These are phyloP conservation scores for Geodia barretti DNA, from an alignment of 37 sponge, comb jelly and placozoan species.

Conservation along the genomic window DNA sequence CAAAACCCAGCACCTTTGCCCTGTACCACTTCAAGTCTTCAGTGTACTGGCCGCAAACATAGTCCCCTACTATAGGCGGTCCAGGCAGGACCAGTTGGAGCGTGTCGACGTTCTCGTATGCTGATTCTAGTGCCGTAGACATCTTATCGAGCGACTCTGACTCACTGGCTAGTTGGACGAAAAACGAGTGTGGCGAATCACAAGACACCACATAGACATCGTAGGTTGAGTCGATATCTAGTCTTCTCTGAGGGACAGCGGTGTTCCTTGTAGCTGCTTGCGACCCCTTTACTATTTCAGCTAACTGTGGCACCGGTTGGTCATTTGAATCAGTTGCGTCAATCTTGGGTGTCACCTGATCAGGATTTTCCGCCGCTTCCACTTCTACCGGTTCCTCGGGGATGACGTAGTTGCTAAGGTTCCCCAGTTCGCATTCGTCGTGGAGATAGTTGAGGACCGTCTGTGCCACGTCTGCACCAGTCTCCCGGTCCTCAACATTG, in stretches of 20 bases:
- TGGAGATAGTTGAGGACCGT: constrained; percentile 58
- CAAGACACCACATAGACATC: constrained; percentile 19
- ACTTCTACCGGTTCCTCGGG: constrained; percentile 4
- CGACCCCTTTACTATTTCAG: no score
- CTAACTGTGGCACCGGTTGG: background rate
- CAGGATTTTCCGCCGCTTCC: background rate
- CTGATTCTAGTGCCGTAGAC: background rate
- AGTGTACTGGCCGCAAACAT: constrained; percentile 42
- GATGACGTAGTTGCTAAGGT: constrained; percentile 10
- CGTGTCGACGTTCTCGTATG: background rate
- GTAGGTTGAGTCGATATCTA: constrained; percentile 10
- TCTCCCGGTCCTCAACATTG: constrained; percentile 23
- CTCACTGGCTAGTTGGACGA: constrained; percentile 34
- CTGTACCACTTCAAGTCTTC: constrained; percentile 69
- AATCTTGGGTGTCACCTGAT: background rate
- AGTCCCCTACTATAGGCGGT: constrained; percentile 24
- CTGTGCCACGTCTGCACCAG: constrained; percentile 35
- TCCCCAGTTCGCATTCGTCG: constrained; percentile 61
- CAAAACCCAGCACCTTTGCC: constrained; percentile 4
- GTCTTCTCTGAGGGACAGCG: background rate
- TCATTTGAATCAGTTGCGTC: background rate
- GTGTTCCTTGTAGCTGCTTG: background rate
- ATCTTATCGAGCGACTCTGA: constrained; percentile 4
- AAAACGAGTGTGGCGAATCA: constrained; percentile 24
- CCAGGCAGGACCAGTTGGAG: background rate